Evolutionary conservation across 2,888 invertebrate genomes (phyloP), one percentile per base, ranked within the genome.

Genomic region (Diplazon laetatorius): DNA sequence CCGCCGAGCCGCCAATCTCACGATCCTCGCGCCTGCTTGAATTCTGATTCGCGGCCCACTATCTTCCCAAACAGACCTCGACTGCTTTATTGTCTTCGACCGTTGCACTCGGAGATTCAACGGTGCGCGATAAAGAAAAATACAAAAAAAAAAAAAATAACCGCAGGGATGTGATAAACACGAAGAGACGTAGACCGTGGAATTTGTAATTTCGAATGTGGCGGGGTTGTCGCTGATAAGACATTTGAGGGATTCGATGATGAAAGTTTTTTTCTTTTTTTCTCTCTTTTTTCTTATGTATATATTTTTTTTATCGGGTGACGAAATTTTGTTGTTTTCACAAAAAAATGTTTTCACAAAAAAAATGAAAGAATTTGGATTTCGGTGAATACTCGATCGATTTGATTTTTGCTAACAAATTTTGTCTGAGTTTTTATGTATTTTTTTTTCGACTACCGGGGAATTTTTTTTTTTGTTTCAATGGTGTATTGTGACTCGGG

Each of bases 21-120:
- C 73, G 50, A 66, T 65, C 39, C 52, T 18, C 16, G 68, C 55
- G 68, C 55, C 68, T 18, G 68, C 42, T 39, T 55, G 52, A 52
- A 66, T 52, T 75, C 78, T 62, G 78, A 78, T 78, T 75, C 78
- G 71, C 78, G 75, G n/a, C n/a, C 70, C 62, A 50, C 78, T 75
- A 68, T 71, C 75, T 55, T 18, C n/a, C 65, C 65, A 44, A 46
- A 63, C 52, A 60, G 52, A n/a, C 52, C 50, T 44, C 30, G 71
- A 71, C 70, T 66, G 62, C 66, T 71, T 71, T 60, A 39, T 66
- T 68, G 52, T 68, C 55, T 55, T n/a, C 52, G 42, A 42, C 39
- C 66, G 44, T 50, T 70, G 42, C 22, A 16, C 20, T 37, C 37
- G 35, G 42, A 70, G 46, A 57, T 65, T 73, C 65, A 30, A 44